Base-by-base conservation (phyloP, 2,888 invertebrate genomes). In the Smittia sp. region DNA sequence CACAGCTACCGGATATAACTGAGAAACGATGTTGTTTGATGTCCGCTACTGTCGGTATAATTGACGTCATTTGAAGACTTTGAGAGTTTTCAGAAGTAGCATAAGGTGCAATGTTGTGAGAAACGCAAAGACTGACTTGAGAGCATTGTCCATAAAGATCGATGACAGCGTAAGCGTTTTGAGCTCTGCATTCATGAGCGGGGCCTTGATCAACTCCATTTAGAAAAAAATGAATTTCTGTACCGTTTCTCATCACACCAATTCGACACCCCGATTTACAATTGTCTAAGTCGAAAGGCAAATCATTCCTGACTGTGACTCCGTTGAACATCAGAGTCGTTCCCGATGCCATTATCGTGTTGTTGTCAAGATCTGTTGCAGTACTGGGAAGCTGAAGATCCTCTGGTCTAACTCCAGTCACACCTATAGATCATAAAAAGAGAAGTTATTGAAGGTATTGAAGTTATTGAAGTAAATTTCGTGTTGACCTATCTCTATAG, bases 101-200 rank as follows among this genome's bases (percentile, higher is more conserved):
- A 76, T 83, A 82, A 0, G 83, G 82, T 0, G 83, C 82, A 63
- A 80, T 77, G 6, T 80, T 76, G 24, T 80, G 81, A 0, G 78
- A 77, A 63, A 79, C 77, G 1, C 81, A 81, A 9, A 82, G 80
- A 76, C 84, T 88, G 18, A 95, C 96, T 86, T 96, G 94, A 1
- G 95, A 93, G 81, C 97, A 97, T 80, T 94, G 94, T 0, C 96
- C 96, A 79, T 96, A 96, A 70, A 97, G 85, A 84, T 97, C 96
- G 68, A 97, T 89, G n/a, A 97, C 95, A 1, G 95, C 96, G 84
- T 93, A 97, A 73, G 96, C 89, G 81, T 90, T 92, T 41, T 87
- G 83, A 75, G 91, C 90, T 1, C 92, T 86, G 75, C 91, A 90
- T 73, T 88, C 87, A 81, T 92, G 93, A 1, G 96, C 95, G 22